Base-by-base conservation (phyloP, 2,797 vertebrate genomes). In the Pogonophryne albipinna region DNA sequence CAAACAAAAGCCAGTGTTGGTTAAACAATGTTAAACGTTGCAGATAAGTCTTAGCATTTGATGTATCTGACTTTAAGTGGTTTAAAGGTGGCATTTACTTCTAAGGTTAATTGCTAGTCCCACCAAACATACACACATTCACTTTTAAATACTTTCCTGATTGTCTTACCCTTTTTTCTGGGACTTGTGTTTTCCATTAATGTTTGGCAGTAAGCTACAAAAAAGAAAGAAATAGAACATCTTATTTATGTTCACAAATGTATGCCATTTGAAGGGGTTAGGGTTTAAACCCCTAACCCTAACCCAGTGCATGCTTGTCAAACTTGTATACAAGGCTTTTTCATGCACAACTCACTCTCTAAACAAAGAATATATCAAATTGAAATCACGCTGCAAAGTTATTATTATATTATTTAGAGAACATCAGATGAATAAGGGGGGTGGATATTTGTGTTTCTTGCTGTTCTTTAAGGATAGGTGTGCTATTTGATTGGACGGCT, bases 401-500 rank as follows among this genome's bases (percentile, higher is more conserved):
- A 49, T 72, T 66, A 55, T 55, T 78, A 71, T 51, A 76, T 83
- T 72, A 71, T 62, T 44, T 55, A 55, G 68, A 79, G 68, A 59
- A 64, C 75, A 85, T 84, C 44, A 61, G 45, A 62, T 76, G 66
- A 85, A 73, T 86, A 79, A 79, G 71, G 51, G 74, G 69, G 74
- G 50, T 79, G 56, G 69, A 62, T 71, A 63, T 83, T 66, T 80
- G 64, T 85, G 89, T 83, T 79, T 80, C 76, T 87, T 82, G 44
- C 76, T 71, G 69, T 51, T 11, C 69, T 69, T 88, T 72, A 85
- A 87, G 60, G 75, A 85, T 81, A 83, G 71, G 85, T 84, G 79
- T 85, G 86, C 82, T 73, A 59, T 87, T 79, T 65, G 68, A 85
- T 87, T 71, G 63, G 51, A 76, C 58, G 84, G 60, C 83, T 82